A percentile compares a stretch with the other conserved stretches of the same genome.
Evolutionary conservation across 2,888 invertebrate species (phyloP).

Genomic region (Plebejus melissa): DNA sequence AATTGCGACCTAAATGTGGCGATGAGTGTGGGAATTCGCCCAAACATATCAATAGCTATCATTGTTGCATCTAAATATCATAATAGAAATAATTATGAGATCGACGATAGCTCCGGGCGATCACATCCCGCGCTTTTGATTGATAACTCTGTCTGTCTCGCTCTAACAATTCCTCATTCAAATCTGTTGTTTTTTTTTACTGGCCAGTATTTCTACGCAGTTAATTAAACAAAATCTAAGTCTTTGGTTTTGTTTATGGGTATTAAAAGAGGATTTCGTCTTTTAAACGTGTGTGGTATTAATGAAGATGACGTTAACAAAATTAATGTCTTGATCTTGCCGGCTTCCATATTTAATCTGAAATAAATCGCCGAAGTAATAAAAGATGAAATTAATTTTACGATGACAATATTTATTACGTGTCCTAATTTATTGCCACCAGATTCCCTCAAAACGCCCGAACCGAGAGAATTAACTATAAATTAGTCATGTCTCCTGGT

Average conservation of each 20-base stretch:
- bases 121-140: slow-evolving; percentile 72
- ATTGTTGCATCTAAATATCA: slow-evolving; percentile 74
- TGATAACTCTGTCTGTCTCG: slow-evolving; percentile 64
- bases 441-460: slow-evolving; percentile 6
- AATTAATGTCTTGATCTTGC: slow-evolving; percentile 12
- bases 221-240: slow-evolving; percentile 1
- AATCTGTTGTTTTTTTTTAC: slow-evolving; percentile 7
- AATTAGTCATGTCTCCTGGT: slow-evolving; percentile 20
- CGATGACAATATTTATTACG: slow-evolving; percentile 10
- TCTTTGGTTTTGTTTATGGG: not conserved
- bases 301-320: not conserved
- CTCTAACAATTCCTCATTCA: slow-evolving; percentile 38
- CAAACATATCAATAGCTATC: slow-evolving; percentile 48
- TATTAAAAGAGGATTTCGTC: not conserved
- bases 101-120: slow-evolving; percentile 67
- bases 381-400: slow-evolving; percentile 23
- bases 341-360: not conserved
- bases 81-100: slow-evolving; percentile 78
- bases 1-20: not conserved
- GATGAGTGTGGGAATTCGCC: slow-evolving; percentile 65
- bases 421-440: slow-evolving; percentile 9
- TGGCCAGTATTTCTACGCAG: not conserved
- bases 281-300: not conserved
- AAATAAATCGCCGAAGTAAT: slow-evolving; percentile 5
- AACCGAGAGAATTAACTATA: slow-evolving; percentile 10